These are phyloP conservation scores for Stigmatopora argus DNA, from an alignment of 2,113 vertebrate species.

Conservation along the genomic window DNA sequence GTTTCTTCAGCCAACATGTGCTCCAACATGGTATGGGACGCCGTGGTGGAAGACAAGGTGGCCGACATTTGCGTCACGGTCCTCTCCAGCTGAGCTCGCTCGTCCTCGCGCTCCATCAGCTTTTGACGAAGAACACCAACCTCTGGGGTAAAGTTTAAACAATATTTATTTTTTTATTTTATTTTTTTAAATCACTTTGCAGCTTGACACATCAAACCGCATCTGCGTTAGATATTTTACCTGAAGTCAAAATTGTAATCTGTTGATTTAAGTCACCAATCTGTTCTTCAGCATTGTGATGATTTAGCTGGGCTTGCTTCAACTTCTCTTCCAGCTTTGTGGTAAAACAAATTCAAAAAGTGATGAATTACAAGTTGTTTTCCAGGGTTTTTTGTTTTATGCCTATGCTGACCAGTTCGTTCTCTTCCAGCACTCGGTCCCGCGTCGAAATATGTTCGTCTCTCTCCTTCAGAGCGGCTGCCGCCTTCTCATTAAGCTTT, in stretches of 20 bases:
- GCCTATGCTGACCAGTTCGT: slow-evolving; percentile 50
- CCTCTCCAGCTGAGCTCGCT: slow-evolving; percentile 58
- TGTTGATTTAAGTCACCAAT: slow-evolving; percentile 66
- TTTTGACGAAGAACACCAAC: slow-evolving; percentile 66
- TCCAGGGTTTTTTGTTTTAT: not conserved
- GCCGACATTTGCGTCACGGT: slow-evolving; percentile 66
- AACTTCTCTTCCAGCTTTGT: slow-evolving; percentile 60
- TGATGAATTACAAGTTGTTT: not conserved
- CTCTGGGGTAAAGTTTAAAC: slow-evolving; percentile 52
- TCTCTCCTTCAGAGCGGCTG: slow-evolving; percentile 56
- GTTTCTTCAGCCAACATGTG: slow-evolving; percentile 61
- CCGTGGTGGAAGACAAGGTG: slow-evolving; percentile 67
- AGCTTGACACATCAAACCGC: too few relatives aligned
- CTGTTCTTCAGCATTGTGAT: slow-evolving; percentile 57
- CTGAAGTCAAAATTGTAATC: slow-evolving; percentile 67
- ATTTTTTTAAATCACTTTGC: too few relatives aligned
- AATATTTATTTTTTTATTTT: too few relatives aligned
- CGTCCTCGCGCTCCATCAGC: slow-evolving; percentile 58
- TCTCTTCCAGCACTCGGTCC: slow-evolving; percentile 61
- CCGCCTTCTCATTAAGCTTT: slow-evolving; percentile 67
- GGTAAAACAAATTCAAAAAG: not conserved
- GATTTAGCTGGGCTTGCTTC: slow-evolving; percentile 32
- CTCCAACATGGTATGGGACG: slow-evolving; percentile 72
- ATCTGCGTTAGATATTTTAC: too few relatives aligned
- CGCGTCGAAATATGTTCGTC: slow-evolving; percentile 54